phyloP scores from a whole-genome alignment of 2,113 vertebrate species.

The Odocoileus hemionus region DNA sequence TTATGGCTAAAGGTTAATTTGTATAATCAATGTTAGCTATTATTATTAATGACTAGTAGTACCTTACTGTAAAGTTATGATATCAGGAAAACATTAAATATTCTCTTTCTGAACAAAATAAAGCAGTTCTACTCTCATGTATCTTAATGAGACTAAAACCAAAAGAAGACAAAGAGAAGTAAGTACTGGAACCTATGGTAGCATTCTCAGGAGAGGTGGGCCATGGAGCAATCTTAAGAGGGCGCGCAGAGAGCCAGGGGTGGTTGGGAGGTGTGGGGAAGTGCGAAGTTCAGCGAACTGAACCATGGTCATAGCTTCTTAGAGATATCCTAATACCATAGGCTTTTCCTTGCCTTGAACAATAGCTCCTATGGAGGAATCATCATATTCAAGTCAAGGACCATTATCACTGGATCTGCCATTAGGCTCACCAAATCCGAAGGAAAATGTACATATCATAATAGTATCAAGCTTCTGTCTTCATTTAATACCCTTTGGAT shows the following conservation, averaged over 20 bases:
- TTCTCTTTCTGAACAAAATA: background rate
- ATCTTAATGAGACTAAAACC: background rate
- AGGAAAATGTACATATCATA: background rate
- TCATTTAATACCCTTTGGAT: background rate
- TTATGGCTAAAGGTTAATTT: background rate
- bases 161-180: background rate
- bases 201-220: background rate
- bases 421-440: background rate
- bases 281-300: background rate
- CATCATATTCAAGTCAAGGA: background rate
- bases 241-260: rapidly evolving
- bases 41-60: background rate
- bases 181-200: background rate
- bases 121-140: background rate
- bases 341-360: background rate
- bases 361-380: background rate
- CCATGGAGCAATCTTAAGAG: background rate
- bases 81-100: background rate
- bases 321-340: background rate
- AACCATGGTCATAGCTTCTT: background rate
- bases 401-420: background rate
- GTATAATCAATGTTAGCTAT: background rate
- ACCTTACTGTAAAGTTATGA: background rate
- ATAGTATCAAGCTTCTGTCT: background rate
- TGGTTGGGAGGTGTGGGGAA: too few relatives aligned